Percentiles rank a stretch among this genome's conserved stretches.
Conservation (phyloP, 2,797 vertebrate species). For the Eremophila alpestris region DNA sequence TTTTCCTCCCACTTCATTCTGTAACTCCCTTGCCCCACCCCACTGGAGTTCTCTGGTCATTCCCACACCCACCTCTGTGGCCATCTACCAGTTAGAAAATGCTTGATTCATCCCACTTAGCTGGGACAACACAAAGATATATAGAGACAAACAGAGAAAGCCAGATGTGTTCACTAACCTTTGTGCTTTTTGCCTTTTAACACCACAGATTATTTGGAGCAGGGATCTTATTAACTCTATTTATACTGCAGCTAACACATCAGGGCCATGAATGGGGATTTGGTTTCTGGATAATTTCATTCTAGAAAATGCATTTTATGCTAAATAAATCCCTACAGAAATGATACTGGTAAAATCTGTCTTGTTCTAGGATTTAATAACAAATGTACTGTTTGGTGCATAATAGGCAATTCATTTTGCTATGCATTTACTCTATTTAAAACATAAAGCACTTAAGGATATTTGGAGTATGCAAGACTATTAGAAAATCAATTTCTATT, state of each 20-base stretch:
- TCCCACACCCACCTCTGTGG: not conserved
- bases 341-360: not conserved
- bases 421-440: conserved; percentile 51
- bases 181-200: not conserved
- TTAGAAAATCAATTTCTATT: conserved; percentile 67
- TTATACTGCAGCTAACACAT: not conserved
- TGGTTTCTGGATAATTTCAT: not conserved
- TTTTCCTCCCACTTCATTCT: not conserved
- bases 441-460: conserved; percentile 56
- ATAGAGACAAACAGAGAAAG: not conserved
- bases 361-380: not conserved
- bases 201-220: not conserved
- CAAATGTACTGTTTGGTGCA: not conserved
- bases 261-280: not conserved
- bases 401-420: conserved; percentile 52
- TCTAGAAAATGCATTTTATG: not conserved
- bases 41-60: not conserved
- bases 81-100: not conserved
- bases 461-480: conserved; percentile 43
- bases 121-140: not conserved
- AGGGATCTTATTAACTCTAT: not conserved
- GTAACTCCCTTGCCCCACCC: not conserved
- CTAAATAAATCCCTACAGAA: not conserved
- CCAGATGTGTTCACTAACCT: not conserved
- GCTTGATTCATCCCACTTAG: not conserved